Percentiles rank a stretch among this genome's conserved stretches.
Evolutionary conservation across 2,113 vertebrate species (phyloP).

Genomic region (Lonchura striata): DNA sequence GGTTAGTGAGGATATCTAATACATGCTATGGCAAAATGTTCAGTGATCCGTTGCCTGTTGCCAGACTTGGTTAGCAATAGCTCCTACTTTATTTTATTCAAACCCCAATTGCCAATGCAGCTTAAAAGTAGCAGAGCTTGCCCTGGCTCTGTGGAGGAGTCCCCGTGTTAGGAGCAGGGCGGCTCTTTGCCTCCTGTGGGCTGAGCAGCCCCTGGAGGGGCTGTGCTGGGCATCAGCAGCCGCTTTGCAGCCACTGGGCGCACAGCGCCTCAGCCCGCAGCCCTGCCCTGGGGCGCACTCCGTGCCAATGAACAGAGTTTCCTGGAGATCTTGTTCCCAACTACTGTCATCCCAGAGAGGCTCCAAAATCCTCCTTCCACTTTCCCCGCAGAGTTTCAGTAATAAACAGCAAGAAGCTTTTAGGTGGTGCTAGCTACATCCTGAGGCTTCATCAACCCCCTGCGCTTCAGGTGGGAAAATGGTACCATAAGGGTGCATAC

Average conservation of each 20-base stretch:
- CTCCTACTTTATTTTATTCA: neutral
- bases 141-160: neutral
- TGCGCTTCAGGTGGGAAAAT: neutral
- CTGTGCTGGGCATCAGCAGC: neutral
- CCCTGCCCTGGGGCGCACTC: accelerated
- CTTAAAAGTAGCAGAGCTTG: neutral
- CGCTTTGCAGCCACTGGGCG: accelerated
- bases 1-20: neutral
- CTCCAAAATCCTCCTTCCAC: neutral
- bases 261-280: neutral
- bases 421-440: neutral
- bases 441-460: neutral
- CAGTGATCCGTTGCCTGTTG: neutral
- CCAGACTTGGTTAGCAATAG: neutral
- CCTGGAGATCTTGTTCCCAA: neutral
- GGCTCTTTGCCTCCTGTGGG: neutral
- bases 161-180: accelerated
- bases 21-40: neutral
- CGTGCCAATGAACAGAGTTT: neutral
- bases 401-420: neutral
- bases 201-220: neutral
- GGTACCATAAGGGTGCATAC: too few species aligned
- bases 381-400: neutral
- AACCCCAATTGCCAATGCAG: neutral
- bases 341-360: neutral